Base-by-base conservation (phyloP, 2,113 vertebrate genomes). In the Megaceryle maxima region DNA sequence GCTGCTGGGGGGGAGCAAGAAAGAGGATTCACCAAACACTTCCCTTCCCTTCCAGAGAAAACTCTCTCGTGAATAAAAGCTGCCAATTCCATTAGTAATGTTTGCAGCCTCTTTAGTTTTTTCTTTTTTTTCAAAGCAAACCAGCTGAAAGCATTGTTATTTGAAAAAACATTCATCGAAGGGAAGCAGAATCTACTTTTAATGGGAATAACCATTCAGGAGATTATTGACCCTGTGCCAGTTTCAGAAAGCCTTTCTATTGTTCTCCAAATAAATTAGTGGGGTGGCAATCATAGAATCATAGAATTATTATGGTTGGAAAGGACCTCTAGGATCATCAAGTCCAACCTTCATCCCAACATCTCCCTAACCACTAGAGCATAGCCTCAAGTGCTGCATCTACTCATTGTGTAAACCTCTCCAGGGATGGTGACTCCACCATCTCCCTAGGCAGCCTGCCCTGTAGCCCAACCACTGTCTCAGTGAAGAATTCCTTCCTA, bases 11-110 rank as follows among this genome's bases (percentile, higher is more conserved):
- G 89, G 68, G 87, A 73, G 78, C 77, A 96, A 89, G 69, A 92
- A 89, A 95, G 28, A 95, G 77, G 77, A 94, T 96, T 95, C 93
- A 84, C 77, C 81, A 89, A 89, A 84, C 53, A 68, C 33, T 84
- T 87, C 41, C 25, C 33, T 87, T 87, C 41, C 25, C 37, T 96
- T 80, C 67, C 66, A 91, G 62, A 89, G 66, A 94, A 94, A 94
- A 72, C 39, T 73, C 55, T 75, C 53, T 60, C 56, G 66, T 55
- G 84, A 94, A 89, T 91, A 92, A 87, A 96, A 92, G 17, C 74
- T 94, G 81, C 39, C 84, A 92, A 92, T 87, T 91, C 18, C 50
- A 94, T 81, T 16, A 64, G 29, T 56, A 35, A 79, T 73, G 15
- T 87, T 78, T 87, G 53, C 80, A 85, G 63, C 12, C 20, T 87